Evolutionary conservation across 2,888 invertebrate genomes (phyloP), one percentile per base, ranked within the genome.

Genomic region (Cabera pusaria): DNA sequence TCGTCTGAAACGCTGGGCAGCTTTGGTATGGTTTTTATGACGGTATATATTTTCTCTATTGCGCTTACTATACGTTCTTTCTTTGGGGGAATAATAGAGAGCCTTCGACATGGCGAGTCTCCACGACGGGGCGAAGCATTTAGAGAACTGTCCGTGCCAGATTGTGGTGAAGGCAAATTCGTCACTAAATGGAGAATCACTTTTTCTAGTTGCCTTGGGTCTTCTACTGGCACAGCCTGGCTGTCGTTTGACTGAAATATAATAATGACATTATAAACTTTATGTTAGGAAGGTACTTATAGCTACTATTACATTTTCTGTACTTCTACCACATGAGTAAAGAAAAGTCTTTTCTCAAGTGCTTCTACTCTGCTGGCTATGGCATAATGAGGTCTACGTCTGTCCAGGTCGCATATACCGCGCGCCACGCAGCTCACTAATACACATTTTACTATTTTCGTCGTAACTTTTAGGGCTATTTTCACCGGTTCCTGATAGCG

Each of bases 151-250:
- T 56, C 49, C 0, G 60, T 25, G 1, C 52, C 31, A 0, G 14
- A 6, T 26, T 23, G 19, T 0, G 72, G 65, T 0, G 75, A 67
- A 0, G 84, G 84, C n/a, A 86, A 47, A 28, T 81, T 68, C 0
- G 72, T 79, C 1, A 86, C 80, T 8, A 96, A 75, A 53, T 93
- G 91, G 6, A 93, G 84, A 26, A 96, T 93, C 0, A 93, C 94
- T 55, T 91, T 90, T 56, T 95, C 93, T 11, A 96, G 65, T 44
- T 93, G 64, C 17, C 59, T 77, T 0, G 94, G 93, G 74, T 95
- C 93, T 64, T 94, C 94, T 0, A 93, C 91, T 0, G 90, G 53
- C 0, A 87, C 38, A 0, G 42, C 19, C 29, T 61, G 49, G 7
- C 58, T 62, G 5, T 65, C 60, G n/a, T 37, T 49, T 2, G 19